Evolutionary conservation across 2,888 invertebrate species (phyloP).

Genomic region (Cosmia trapezina): DNA sequence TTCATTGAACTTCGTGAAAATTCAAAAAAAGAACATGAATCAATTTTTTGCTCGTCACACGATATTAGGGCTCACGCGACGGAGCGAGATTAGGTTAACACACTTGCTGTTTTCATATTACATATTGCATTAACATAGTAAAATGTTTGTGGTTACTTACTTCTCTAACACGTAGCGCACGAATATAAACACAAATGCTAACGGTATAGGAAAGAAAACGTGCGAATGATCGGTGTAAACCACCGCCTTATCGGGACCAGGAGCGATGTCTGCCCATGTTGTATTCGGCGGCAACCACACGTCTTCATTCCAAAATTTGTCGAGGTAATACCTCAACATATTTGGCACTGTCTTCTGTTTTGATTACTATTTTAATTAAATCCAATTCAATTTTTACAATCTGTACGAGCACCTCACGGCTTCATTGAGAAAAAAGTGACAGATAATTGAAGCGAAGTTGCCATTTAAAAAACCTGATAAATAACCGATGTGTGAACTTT

Average conservation of each 20-base stretch:
- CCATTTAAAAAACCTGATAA: conserved; percentile 26
- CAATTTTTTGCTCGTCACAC: conserved; percentile 44
- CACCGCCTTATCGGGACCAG: conserved; percentile 93
- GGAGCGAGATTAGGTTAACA: conserved; percentile 60
- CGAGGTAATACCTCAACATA: conserved; percentile 85
- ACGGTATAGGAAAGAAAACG: conserved; percentile 95
- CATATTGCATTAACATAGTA: conserved; percentile 37
- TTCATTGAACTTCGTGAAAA: conserved; percentile 39
- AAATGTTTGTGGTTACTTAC: conserved; percentile 90
- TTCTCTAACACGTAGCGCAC: conserved; percentile 95
- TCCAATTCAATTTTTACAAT: conserved; percentile 51
- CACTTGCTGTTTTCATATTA: conserved; percentile 61
- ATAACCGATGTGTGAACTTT: background rate
- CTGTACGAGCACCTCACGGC: conserved; percentile 61
- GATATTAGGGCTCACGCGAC: conserved; percentile 57
- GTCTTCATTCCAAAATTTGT: conserved; percentile 94
- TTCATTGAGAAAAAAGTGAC: conserved; percentile 67
- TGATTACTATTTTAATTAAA: conserved; percentile 53
- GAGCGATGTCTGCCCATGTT: conserved; percentile 96
- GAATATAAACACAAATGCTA: conserved; percentile 94
- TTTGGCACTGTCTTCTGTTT: conserved; percentile 63
- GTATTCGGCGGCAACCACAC: conserved; percentile 98
- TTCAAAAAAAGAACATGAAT: conserved; percentile 50
- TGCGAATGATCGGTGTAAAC: conserved; percentile 95
- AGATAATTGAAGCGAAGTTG: conserved; percentile 47